A percentile compares a stretch with the other conserved stretches of the same genome.
Conservation (phyloP, 2,113 vertebrate genomes). For the Actenoides lindsayi region DNA sequence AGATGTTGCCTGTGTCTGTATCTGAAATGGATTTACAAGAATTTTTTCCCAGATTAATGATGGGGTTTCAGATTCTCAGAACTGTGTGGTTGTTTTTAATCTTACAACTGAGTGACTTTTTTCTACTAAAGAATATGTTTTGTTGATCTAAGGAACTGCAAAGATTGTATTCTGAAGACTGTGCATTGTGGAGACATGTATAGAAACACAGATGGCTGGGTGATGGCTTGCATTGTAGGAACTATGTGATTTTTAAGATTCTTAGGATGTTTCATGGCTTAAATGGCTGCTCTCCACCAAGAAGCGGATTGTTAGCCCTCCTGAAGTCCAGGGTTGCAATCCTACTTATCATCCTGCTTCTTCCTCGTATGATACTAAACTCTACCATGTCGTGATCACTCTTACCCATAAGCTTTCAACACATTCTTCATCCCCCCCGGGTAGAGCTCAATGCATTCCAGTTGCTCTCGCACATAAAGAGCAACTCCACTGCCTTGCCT, state of each 20-base stretch:
- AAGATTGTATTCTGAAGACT: neutral
- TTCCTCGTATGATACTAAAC: no score
- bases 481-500: no score
- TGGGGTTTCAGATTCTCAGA: neutral
- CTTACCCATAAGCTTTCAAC: no score
- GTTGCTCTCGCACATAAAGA: no score
- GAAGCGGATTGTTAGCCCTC: neutral
- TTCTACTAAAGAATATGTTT: neutral
- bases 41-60: neutral
- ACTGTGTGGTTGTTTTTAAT: neutral
- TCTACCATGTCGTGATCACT: no score
- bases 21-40: neutral
- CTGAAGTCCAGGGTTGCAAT: no score
- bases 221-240: neutral
- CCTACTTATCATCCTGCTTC: no score
- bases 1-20: neutral
- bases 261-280: neutral
- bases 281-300: neutral
- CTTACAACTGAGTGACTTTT: neutral
- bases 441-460: no score
- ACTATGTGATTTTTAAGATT: neutral
- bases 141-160: neutral
- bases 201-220: neutral
- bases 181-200: neutral
- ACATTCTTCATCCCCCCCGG: no score